Conservation (phyloP, 2,797 vertebrate genomes). For the Sebastolobus alascanus region DNA sequence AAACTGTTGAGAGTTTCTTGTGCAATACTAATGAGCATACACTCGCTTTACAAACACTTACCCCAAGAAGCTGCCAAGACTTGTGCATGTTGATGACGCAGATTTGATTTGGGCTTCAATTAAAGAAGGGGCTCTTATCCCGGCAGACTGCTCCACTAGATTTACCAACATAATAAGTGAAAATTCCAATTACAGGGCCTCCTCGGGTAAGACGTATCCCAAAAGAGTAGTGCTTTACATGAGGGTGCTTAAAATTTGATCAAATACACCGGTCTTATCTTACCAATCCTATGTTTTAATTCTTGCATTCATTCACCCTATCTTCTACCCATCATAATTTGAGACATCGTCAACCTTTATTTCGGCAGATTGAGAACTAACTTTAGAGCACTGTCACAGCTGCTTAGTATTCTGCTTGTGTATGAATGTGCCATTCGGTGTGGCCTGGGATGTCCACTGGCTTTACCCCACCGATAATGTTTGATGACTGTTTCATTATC, state of each 20-base stretch:
- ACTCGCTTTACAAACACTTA: constrained; percentile 35
- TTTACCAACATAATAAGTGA: constrained; percentile 7
- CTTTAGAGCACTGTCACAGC: constrained; percentile 8
- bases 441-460: constrained; percentile 59
- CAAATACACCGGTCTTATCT: neutral
- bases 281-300: neutral
- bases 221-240: constrained; percentile 8
- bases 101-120: constrained; percentile 38
- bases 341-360: constrained; percentile 9
- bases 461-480: constrained; percentile 54
- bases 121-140: constrained; percentile 29
- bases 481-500: constrained; percentile 74
- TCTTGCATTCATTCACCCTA: neutral
- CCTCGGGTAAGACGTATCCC: neutral
- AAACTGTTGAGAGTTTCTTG: constrained; percentile 9
- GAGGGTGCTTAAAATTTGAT: neutral
- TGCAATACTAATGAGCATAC: constrained; percentile 49
- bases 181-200: constrained; percentile 25
- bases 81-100: constrained; percentile 30
- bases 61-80: constrained; percentile 17
- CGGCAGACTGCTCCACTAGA: constrained; percentile 10
- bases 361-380: neutral
- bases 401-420: constrained; percentile 50
- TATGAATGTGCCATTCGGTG: constrained; percentile 34
- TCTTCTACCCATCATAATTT: neutral